Evolutionary conservation across 1,140 invertebrate species (phyloP).

Genomic region (Monomorium pharaonis): DNA sequence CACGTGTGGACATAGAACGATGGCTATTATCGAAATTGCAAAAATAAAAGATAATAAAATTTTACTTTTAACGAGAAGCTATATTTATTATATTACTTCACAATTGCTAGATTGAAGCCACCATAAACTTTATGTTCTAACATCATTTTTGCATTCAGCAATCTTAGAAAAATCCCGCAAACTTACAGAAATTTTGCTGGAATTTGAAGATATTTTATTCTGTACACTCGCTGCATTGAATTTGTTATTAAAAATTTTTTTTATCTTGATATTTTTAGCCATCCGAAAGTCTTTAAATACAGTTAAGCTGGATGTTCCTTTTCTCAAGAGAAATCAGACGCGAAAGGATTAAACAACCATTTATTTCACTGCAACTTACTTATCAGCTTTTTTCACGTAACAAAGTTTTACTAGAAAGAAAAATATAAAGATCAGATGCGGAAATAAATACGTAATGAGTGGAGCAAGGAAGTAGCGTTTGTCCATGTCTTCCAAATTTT

Average conservation of each 20-base stretch:
- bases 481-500: slow-evolving; percentile 19
- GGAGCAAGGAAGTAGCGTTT: not conserved
- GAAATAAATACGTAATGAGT: not conserved
- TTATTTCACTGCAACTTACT: not conserved
- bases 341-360: not conserved
- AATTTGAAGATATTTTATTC: not conserved
- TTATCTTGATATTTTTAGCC: not conserved
- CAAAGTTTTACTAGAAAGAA: not conserved
- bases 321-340: not conserved
- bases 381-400: not conserved
- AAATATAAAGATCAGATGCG: not conserved
- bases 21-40: not conserved
- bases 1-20: not conserved
- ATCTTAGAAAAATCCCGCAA: not conserved
- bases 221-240: not conserved
- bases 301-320: not conserved
- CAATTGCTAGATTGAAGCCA: not conserved
- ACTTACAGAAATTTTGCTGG: not conserved
- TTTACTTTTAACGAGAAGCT: not conserved
- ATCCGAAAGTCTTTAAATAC: not conserved
- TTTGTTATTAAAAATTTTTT: not conserved
- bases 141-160: not conserved
- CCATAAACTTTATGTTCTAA: not conserved
- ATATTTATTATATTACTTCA: not conserved
- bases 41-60: not conserved